Conservation (phyloP, 2,888 invertebrate genomes). For the Athalia rosae region DNA sequence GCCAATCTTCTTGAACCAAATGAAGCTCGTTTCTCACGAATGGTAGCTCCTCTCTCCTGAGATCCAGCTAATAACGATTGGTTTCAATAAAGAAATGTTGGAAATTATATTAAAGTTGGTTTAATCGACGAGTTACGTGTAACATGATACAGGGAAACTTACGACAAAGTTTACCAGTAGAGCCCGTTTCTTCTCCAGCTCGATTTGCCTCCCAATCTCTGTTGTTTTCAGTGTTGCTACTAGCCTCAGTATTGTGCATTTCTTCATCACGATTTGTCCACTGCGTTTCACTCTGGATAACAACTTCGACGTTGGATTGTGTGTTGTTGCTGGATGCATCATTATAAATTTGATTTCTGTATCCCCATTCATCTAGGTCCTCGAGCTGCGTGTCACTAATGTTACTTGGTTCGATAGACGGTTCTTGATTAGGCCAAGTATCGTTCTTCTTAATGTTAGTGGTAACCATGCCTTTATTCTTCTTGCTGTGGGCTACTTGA, state of each 20-base stretch:
- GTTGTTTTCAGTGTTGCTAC: constrained; percentile 44
- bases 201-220: constrained; percentile 48
- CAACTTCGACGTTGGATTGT: constrained; percentile 49
- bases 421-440: constrained; percentile 56
- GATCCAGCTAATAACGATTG: constrained; percentile 32
- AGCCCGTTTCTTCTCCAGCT: constrained; percentile 22
- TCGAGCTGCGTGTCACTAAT: constrained; percentile 78
- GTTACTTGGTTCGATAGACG: constrained; percentile 76
- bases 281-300: constrained; percentile 50
- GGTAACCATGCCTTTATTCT: constrained; percentile 52
- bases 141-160: background rate
- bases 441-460: constrained; percentile 52
- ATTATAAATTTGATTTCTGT: constrained; percentile 52
- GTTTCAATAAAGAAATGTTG: background rate
- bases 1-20: constrained; percentile 52
- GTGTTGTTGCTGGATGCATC: constrained; percentile 45
- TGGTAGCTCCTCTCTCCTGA: constrained; percentile 47
- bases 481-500: constrained; percentile 60
- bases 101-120: too few species aligned
- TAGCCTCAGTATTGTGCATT: constrained; percentile 45
- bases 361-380: constrained; percentile 60
- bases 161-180: constrained; percentile 48
- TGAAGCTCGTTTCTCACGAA: constrained; percentile 41
- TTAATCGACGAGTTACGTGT: too few species aligned
- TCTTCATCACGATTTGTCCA: constrained; percentile 47